Base-by-base conservation (phyloP, 92 coral and sea anemone species). In the Hydrozoanthus gracilis region DNA sequence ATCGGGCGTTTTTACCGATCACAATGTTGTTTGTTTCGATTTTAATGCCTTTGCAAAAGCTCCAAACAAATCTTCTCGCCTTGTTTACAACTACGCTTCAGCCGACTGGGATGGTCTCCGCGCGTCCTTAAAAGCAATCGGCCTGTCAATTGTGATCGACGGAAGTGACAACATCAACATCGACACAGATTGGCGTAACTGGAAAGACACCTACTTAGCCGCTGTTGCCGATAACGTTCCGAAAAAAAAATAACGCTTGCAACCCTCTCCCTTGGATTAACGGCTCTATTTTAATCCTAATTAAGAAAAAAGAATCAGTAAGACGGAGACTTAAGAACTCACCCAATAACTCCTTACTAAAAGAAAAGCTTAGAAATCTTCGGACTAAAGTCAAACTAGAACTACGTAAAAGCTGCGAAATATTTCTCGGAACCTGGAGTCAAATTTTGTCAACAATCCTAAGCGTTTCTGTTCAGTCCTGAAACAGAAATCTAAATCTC, bases 191-290 rank as follows among this genome's bases (percentile, higher is more conserved):
- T 60, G 91, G 91, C 69, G 67, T 17, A 66, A 73, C 47, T 90
- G 88, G 88, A 90, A 65, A 80, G 88, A 89, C 67, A 60, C 80
- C 17, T 70, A 72, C 60, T 20, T 87, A 35, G 73, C 88, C n/a
- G 87, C 79, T 8, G 93, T 90, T 58, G 12, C 87, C n/a, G 73
- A 87, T 39, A 67, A 80, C 71, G 83, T 90, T 16, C 90, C 79
- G 8, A 82, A 16, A 39, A 87, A n/a, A 65, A 66, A 83, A 80
- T n/a, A n/a, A n/a, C n/a, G 39, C 39, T 27, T 2, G 39, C 39
- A 27, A 27, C 39, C 39, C 39, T 27, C 39, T 27, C 39, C 39
- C 39, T 27, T 27, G 39, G 39, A 27, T 27, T 27, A 27, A 27
- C 39, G 39, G 39, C 39, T 27, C 39, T 27, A 27, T 27, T 27